Base-by-base conservation (phyloP, 2,888 invertebrate genomes). In the Brenthis hecate region DNA sequence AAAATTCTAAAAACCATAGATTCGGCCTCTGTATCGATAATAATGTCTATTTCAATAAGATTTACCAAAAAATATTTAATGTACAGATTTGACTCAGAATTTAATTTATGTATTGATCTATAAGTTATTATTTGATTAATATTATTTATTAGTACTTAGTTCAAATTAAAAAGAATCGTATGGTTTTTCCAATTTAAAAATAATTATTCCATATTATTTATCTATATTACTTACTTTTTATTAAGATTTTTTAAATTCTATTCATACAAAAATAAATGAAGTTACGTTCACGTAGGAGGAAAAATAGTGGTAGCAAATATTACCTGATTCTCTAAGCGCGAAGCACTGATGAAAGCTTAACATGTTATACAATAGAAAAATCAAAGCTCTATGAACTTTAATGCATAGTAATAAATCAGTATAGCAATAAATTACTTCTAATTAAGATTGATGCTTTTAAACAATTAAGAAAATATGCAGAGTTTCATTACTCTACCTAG, bases 241-340 rank as follows among this genome's bases (percentile, higher is more conserved):
- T 4, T 4, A 23, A 23, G 23, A 3, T 23, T 23, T 65, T 51
- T 36, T 51, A 32, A 13, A 56, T 32, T 48, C 51, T 69, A 53
- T 53, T 32, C 23, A 54, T 6, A 54, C 5, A 23, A 54, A 19
- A 54, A 19, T 19, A 11, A 54, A 54, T 13, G 13, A 54, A 23
- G 19, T 19, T 54, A 54, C 11, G 36, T 43, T 43, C 11, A 43
- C 11, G 55, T 55, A 48, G 50, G 14, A 54, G 48, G 48, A 57
- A 62, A 62, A 68, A 67, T 23, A 65, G 14, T 48, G 28, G 32
- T 57, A 61, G 68, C 19, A 55, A 70, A 70, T 64, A 60, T 66
- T 56, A 58, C 47, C 14, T 43, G 13, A 14, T 53, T 28, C 63
- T 63, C 56, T 55, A 14, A 48, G 63, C 55, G 64, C 57, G n/a